A percentile compares a stretch with the other conserved stretches of the same genome.
These are phyloP conservation scores for Papilio glaucus DNA, from an alignment of 1,140 invertebrate genomes.

Conservation along the genomic window DNA sequence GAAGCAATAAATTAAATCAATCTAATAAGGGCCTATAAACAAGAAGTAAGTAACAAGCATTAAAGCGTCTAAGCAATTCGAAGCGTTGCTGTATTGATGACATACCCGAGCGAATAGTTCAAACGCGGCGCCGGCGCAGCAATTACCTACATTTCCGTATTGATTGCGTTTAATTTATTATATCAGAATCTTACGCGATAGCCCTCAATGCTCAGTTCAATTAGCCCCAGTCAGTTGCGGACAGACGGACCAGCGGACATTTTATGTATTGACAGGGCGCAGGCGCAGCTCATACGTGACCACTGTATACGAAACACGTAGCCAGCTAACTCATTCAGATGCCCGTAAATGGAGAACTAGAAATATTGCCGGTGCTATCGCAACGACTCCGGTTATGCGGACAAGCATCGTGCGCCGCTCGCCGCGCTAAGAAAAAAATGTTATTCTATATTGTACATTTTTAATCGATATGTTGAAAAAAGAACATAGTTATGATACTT, in stretches of 20 bases:
- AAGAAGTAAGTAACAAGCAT: conserved; percentile 28
- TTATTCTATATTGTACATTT: conserved; percentile 23
- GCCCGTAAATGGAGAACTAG: conserved; percentile 66
- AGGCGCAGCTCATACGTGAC: conserved; percentile 44
- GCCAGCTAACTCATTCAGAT: conserved; percentile 66
- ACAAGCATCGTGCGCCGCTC: conserved; percentile 49
- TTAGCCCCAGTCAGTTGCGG: conserved; percentile 40
- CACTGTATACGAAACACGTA: conserved; percentile 46
- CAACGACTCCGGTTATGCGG: conserved; percentile 59
- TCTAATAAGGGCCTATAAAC: conserved; percentile 27
- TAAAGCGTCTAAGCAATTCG: conserved; percentile 28
- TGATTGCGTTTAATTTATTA: conserved; percentile 55
- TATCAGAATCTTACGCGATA: conserved; percentile 44
- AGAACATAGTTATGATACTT: conserved; percentile 32
- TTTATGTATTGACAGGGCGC: conserved; percentile 31
- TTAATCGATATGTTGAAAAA: conserved; percentile 24
- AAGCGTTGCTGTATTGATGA: conserved; percentile 27
- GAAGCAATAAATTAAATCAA: conserved; percentile 7
- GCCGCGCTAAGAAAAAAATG: conserved; percentile 20
- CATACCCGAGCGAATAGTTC: conserved; percentile 30
- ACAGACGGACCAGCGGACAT: not conserved
- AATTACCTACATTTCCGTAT: conserved; percentile 45
- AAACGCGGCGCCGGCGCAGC: conserved; percentile 38
- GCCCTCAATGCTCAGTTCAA: conserved; percentile 41
- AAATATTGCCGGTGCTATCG: conserved; percentile 60